Base-by-base conservation (phyloP, 1,140 invertebrate species). In the Leguminivora glycinivorella region DNA sequence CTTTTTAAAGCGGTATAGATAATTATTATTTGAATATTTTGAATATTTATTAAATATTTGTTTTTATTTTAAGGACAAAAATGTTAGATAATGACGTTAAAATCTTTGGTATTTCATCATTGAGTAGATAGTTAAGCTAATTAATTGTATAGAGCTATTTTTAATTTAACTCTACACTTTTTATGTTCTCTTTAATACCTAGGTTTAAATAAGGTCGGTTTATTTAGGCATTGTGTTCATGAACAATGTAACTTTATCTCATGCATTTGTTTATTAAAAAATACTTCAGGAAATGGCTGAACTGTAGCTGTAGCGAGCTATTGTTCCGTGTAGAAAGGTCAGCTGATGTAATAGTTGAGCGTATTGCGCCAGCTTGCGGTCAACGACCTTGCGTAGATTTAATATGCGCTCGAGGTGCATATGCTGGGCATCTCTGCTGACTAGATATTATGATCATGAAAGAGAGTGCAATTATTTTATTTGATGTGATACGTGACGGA, bases 311-410 rank as follows among this genome's bases (percentile, higher is more conserved):
- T 72, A 68, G 69, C 52, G 66, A 70, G 74, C 77, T 83, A 89
- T 87, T 90, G 87, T 90, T 89, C 87, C 88, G 88, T 82, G 79
- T 87, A 84, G 75, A 43, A 91, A 91, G 87, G 87, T 73, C 81
- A 81, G 85, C 86, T 91, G 88, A 91, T 89, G 88, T 88, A 91
- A 91, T 73, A 72, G 71, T 72, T 70, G 74, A 73, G 75, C 69
- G 66, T 29, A 70, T 91, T 91, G 80, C 88, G 82, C 75, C 79
- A 89, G 84, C 75, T 10, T 52, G 17, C 83, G 88, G 88, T 89
- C 87, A 90, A 83, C 56, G 80, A 88, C 88, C 84, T 90, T 90
- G 75, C 66, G 72, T 47, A 75, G 73, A 75, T 81, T 82, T 79
- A 81, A 82, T 78, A 81, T 43, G 34, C 17, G 38, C 38, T 5